Evolutionary conservation across 2,888 invertebrate genomes (phyloP).

Genomic region (Achlya flavicornis): DNA sequence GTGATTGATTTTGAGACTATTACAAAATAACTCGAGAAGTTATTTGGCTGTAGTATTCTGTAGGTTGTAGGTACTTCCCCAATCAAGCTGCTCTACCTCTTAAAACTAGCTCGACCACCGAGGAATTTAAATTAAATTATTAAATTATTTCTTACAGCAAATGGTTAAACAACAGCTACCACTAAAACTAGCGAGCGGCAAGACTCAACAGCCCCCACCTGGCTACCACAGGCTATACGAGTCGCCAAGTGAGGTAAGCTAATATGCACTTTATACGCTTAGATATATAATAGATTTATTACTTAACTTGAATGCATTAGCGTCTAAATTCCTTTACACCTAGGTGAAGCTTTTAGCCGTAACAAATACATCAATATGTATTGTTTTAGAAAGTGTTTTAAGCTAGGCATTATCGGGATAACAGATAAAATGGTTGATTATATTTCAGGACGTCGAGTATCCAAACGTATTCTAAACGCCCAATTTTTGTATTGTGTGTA

Average conservation of each 20-base stretch:
- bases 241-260: constrained; percentile 72
- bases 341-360: too few relatives aligned
- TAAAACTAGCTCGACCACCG: too few relatives aligned
- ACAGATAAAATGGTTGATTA: constrained; percentile 80
- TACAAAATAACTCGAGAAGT: too few relatives aligned
- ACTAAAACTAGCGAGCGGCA: constrained; percentile 89
- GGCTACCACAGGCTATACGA: constrained; percentile 77
- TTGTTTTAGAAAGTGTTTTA: not conserved
- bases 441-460: constrained; percentile 76
- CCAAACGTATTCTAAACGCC: constrained; percentile 78
- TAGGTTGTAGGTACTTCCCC: too few relatives aligned
- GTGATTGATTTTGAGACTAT: too few relatives aligned
- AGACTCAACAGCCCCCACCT: constrained; percentile 74
- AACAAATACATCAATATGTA: too few relatives aligned
- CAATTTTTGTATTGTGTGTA: constrained; percentile 54
- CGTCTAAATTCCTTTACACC: too few relatives aligned
- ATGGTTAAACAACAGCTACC: constrained; percentile 95
- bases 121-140: too few relatives aligned
- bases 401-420: constrained; percentile 25
- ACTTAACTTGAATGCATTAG: too few relatives aligned
- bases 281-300: not conserved
- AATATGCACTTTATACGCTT: constrained; percentile 13
- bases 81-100: too few relatives aligned
- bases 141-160: constrained; percentile 46
- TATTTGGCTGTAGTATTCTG: not conserved